Evolutionary conservation across 2,888 invertebrate species (phyloP), one percentile per base, ranked within the genome.

Genomic region (Trichacis sp.): DNA sequence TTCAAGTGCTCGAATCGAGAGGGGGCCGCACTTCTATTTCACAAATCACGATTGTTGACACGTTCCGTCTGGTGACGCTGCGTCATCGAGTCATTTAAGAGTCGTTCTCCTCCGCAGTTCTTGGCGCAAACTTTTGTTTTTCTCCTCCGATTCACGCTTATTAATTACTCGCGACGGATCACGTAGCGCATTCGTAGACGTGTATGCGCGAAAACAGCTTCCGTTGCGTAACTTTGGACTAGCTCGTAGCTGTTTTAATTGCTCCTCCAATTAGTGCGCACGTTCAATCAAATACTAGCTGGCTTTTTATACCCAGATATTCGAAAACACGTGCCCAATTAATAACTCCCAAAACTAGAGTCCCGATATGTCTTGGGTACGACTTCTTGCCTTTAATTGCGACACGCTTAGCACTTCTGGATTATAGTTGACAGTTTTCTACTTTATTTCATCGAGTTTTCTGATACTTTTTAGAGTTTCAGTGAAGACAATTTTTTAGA

Each of bases 181-280:
- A 63, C 62, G 62, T 58, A 62, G 24, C 40, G n/a, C 40, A 33
- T 45, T 60, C 29, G n/a, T n/a, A 12, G 58, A 14, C 14, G 51
- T 46, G 19, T 8, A 12, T n/a, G 29, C 18, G 4, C 15, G 4
- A 38, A 49, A 15, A 33, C 36, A 38, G 51, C 49, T 40, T 48
- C n/a, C 53, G 55, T 40, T 40, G 49, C 54, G 50, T 33, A 46
- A 57, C 29, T 54, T 60, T 60, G 47, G 46, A 53, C 57, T 61
- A 40, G 48, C 43, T 55, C 68, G 70, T 67, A 68, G 70, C 68
- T 71, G 70, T 78, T 82, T 81, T 83, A 83, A 83, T 83, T 83
- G 83, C 80, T 72, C 70, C 73, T 70, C 83, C 83, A 83, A 83
- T 83, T 82, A 83, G 79, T 71, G 77, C 78, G 75, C 77, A 77